Evolutionary conservation across 2,113 vertebrate genomes (phyloP), one percentile per base, ranked within the genome.

Genomic region (Poeciliopsis prolifica): DNA sequence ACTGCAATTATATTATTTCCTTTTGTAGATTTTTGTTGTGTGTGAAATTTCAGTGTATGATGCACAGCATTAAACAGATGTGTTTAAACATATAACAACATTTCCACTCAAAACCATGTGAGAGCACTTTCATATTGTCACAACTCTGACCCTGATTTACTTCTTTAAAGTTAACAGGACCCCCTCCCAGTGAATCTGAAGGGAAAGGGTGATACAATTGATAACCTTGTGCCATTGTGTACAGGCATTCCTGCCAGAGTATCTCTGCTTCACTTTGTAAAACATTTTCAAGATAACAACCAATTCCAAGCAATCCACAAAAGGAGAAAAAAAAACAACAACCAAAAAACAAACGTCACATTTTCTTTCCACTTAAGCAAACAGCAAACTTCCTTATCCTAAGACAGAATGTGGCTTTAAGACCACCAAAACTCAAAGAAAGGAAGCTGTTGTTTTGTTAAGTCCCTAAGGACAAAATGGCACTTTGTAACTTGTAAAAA

Each of bases 361-460:
- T 82, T 89, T 86, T 90, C 61, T 33, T 75, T 61, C 64, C 42
- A 71, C 75, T 82, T 78, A 89, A 82, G 72, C 88, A 90, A 92
- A 92, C 88, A 89, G 24, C 10, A 61, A 69, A 70, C 67, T n/a
- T 61, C 35, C 29, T 87, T 84, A 91, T 91, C 85, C 89, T 30
- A 37, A 74, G 30, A 87, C 10, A 71, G 86, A 91, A 85, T 79
- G 60, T 68, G 75, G 90, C 80, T 81, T 24, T 54, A 51, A 85
- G 85, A 88, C 87, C 84, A 87, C 82, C 83, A 70, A 67, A 72
- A 84, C 65, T 86, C 89, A 87, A 91, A 83, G 77, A 61, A 62
- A 66, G 74, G 79, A 81, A 89, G 60, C 74, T 67, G 10, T 68
- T 65, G 70, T 86, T 82, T 75, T 75, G 35, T 42, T 67, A 31